Conservation (phyloP, 1,140 invertebrate species). For the Danaus melanippus region DNA sequence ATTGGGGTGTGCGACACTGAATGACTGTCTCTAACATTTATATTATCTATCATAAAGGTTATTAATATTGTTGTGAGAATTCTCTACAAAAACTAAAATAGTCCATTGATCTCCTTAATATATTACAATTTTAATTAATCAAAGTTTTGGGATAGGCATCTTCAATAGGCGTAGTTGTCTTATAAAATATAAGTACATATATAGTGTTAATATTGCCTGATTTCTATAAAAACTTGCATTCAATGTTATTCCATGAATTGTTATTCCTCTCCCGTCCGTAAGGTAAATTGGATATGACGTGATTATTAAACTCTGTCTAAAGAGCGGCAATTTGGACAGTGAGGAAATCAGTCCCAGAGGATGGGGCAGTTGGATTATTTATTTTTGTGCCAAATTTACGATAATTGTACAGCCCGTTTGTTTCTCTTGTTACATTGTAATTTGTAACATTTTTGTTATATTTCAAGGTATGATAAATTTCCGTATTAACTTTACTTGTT, state of each 20-base stretch:
- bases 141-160: too few species aligned
- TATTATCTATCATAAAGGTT: slow-evolving; percentile 2
- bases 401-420: slow-evolving; percentile 2
- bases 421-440: too few species aligned
- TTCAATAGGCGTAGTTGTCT: too few species aligned
- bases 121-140: too few species aligned
- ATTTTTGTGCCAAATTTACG: slow-evolving; percentile 35
- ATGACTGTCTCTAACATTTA: neutral
- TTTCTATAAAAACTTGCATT: slow-evolving; percentile 22
- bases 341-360: slow-evolving; percentile 52
- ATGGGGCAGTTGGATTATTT: slow-evolving; percentile 43
- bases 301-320: slow-evolving; percentile 65
- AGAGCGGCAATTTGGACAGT: slow-evolving; percentile 62
- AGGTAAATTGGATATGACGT: slow-evolving; percentile 67
- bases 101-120: neutral
- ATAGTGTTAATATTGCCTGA: neutral
- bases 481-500: too few species aligned
- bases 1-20: slow-evolving; percentile 27
- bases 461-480: too few species aligned
- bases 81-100: too few species aligned
- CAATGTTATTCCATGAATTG: slow-evolving; percentile 39
- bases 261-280: slow-evolving; percentile 48
- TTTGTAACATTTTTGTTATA: too few species aligned
- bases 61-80: too few species aligned
- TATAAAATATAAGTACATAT: too few species aligned